phyloP scores from a whole-genome alignment of 2,888 invertebrate species.

The Xestia sexstrigata region DNA sequence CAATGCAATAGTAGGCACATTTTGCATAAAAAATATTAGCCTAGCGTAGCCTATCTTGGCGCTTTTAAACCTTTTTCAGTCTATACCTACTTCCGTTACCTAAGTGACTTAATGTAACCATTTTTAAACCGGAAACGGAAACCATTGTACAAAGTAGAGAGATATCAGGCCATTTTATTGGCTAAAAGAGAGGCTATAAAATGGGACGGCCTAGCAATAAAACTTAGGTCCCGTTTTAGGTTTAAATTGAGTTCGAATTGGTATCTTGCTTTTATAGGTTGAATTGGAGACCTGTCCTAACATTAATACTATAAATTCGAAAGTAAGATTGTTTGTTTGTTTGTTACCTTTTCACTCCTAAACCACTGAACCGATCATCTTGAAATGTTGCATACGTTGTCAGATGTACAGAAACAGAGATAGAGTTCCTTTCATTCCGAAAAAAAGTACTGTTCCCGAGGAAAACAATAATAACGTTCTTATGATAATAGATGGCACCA shows the following conservation, averaged over 20 bases:
- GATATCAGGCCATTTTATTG: conserved; percentile 39
- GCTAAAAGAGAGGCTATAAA: conserved; percentile 31
- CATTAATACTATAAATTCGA: not conserved
- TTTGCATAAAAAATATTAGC: not conserved
- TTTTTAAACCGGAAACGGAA: conserved; percentile 45
- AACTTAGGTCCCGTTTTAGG: conserved; percentile 9
- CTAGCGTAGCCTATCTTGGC: not conserved
- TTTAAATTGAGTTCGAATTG: not conserved
- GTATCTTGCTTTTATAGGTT: not conserved
- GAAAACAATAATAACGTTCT: too few relatives aligned
- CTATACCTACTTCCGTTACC: conserved; percentile 9
- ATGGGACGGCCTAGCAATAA: conserved; percentile 12
- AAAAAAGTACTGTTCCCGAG: too few relatives aligned
- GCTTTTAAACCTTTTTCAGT: not conserved
- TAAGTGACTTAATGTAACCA: conserved; percentile 41
- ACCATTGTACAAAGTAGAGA: conserved; percentile 36
- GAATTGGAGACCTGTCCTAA: not conserved
- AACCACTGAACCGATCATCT: too few relatives aligned
- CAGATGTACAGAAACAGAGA: too few relatives aligned
- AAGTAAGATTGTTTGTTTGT: not conserved
- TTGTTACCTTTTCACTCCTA: not conserved
- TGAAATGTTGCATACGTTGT: not conserved
- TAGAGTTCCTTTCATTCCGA: too few relatives aligned
- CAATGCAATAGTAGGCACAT: too few relatives aligned
- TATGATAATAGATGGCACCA: too few relatives aligned